Conservation (phyloP, 1,140 invertebrate genomes). For the Drosophila navojoa region DNA sequence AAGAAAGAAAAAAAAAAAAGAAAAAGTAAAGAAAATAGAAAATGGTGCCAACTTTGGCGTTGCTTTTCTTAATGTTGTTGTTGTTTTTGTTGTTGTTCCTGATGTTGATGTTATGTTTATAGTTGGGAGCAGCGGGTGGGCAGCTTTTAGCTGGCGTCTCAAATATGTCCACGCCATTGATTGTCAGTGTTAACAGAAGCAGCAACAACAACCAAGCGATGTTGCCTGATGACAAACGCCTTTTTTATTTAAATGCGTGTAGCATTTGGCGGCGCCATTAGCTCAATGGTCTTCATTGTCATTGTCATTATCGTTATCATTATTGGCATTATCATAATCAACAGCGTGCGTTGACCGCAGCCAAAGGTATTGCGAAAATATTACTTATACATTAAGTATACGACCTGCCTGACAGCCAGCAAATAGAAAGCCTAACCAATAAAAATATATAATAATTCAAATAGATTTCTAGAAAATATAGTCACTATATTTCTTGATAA, state of each 20-base stretch:
- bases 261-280: conserved; percentile 59
- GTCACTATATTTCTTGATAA: too few species aligned
- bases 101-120: conserved; percentile 15
- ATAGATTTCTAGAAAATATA: too few species aligned
- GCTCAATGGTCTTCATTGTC: conserved; percentile 13
- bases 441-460: too few species aligned
- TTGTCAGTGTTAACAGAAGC: conserved; percentile 35
- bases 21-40: conserved; percentile 2
- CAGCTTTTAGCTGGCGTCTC: conserved; percentile 42
- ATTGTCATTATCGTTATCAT: conserved; percentile 38
- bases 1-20: neutral
- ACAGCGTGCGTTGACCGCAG: conserved; percentile 29
- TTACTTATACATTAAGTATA: conserved; percentile 50
- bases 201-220: conserved; percentile 3
- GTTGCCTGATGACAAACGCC: conserved; percentile 67
- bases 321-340: conserved; percentile 18
- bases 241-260: conserved; percentile 76
- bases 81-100: neutral
- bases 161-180: conserved; percentile 47
- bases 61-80: neutral
- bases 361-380: neutral
- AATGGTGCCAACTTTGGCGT: conserved; percentile 29
- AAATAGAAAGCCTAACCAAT: too few species aligned
- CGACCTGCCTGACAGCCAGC: conserved; percentile 54
- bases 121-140: conserved; percentile 32